Percentiles rank a stretch among this genome's conserved stretches.
Evolutionary conservation across 1,140 invertebrate species (phyloP).

Genomic region (Halictus rubicundus): DNA sequence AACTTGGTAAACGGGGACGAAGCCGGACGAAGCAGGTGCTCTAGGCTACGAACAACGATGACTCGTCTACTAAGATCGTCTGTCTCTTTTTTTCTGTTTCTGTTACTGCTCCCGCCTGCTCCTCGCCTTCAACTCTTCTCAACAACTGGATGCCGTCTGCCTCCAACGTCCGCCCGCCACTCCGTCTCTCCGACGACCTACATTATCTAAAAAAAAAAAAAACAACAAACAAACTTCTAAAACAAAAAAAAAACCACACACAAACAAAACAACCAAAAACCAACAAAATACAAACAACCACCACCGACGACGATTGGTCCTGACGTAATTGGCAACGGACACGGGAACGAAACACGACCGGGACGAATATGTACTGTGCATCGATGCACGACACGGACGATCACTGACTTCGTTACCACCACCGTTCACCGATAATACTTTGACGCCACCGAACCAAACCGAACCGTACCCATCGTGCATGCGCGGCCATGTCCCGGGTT

Average conservation of each 20-base stretch:
- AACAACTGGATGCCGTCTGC: slow-evolving; percentile 81
- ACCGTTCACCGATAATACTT: background rate
- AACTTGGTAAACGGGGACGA: slow-evolving; percentile 18
- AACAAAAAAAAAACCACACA: slow-evolving; percentile 25
- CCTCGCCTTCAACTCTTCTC: slow-evolving; percentile 80
- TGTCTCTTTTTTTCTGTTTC: slow-evolving; percentile 81
- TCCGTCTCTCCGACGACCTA: slow-evolving; percentile 78
- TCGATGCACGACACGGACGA: slow-evolving; percentile 1
- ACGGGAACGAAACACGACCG: slow-evolving; percentile 15
- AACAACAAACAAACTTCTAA: slow-evolving; percentile 43
- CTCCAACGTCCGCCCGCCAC: slow-evolving; percentile 80
- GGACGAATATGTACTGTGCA: slow-evolving; percentile 20
- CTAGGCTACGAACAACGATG: slow-evolving; percentile 66
- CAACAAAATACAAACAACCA: background rate
- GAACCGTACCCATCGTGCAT: background rate
- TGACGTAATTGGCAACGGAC: background rate
- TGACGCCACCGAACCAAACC: background rate
- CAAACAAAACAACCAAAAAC: slow-evolving; percentile 16
- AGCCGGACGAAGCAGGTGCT: slow-evolving; percentile 51
- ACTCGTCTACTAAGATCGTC: slow-evolving; percentile 80
- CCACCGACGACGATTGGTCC: background rate
- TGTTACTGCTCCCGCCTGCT: slow-evolving; percentile 81
- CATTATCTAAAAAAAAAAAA: slow-evolving; percentile 50
- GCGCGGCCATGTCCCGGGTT: background rate
- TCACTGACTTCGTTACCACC: background rate